A percentile compares a stretch with the other conserved stretches of the same genome.
These are phyloP conservation scores for Lethrus apterus DNA, from an alignment of 1,140 invertebrate species.

Conservation along the genomic window DNA sequence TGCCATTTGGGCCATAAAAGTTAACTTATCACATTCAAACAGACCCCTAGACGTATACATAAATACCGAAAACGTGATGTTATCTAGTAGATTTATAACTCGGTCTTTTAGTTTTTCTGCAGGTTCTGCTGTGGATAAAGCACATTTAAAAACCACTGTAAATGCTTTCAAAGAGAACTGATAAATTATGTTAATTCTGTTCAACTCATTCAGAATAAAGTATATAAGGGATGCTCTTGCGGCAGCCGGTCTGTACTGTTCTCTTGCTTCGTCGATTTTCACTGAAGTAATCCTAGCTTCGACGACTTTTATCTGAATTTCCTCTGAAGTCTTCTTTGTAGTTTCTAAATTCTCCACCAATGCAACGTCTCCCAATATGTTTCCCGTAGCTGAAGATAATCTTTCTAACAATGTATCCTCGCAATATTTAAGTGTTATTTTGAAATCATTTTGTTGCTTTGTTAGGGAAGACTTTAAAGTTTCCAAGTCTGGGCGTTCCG, in stretches of 20 bases:
- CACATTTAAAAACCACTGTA: slow-evolving; percentile 86
- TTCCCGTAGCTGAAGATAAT: slow-evolving; percentile 79
- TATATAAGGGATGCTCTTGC: slow-evolving; percentile 83
- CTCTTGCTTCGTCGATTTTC: slow-evolving; percentile 85
- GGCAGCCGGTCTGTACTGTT: slow-evolving; percentile 81
- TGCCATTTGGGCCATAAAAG: slow-evolving; percentile 83
- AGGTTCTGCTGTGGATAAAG: slow-evolving; percentile 62
- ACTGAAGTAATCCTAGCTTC: slow-evolving; percentile 79
- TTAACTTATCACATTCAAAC: slow-evolving; percentile 90
- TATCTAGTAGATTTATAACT: slow-evolving; percentile 75
- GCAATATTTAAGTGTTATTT: slow-evolving; percentile 83
- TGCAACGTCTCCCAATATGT: slow-evolving; percentile 84
- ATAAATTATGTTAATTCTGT: slow-evolving; percentile 93
- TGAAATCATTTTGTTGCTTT: slow-evolving; percentile 90
- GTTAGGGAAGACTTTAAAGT: slow-evolving; percentile 56
- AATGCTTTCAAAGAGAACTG: slow-evolving; percentile 95
- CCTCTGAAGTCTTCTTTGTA: slow-evolving; percentile 86
- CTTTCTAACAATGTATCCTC: slow-evolving; percentile 84
- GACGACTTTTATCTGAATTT: slow-evolving; percentile 78
- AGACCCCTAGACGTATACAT: slow-evolving; percentile 84
- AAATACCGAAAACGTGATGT: slow-evolving; percentile 80
- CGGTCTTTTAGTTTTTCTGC: slow-evolving; percentile 63
- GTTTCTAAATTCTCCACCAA: slow-evolving; percentile 89
- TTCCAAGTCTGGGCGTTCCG: slow-evolving; percentile 88
- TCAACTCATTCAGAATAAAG: slow-evolving; percentile 89